Conservation (phyloP, 2,797 vertebrate species). For the Varecia variegata region DNA sequence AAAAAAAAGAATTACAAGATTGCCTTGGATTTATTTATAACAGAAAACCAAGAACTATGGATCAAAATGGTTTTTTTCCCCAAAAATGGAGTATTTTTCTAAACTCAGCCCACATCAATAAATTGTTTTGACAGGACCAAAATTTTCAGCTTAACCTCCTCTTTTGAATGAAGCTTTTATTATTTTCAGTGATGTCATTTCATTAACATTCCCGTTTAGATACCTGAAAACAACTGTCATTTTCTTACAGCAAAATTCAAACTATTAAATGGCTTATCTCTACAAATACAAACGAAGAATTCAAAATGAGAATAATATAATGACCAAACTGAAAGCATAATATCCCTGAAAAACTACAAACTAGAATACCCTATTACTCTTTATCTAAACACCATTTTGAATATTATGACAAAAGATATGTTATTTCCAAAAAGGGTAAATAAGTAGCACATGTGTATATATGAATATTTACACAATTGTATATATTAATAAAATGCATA, state of each 20-base stretch:
- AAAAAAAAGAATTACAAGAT: background rate
- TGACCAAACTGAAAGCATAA: background rate
- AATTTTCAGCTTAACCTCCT: background rate
- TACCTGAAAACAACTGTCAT: constrained; percentile 5
- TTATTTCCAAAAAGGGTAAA: background rate
- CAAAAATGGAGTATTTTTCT: background rate
- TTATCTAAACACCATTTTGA: constrained; percentile 16
- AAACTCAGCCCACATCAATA: background rate
- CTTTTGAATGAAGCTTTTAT: constrained; percentile 23
- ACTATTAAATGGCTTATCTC: constrained; percentile 30
- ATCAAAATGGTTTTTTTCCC: background rate
- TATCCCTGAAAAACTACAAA: background rate
- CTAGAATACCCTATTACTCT: constrained; percentile 15
- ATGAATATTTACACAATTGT: background rate
- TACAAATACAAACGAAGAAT: background rate
- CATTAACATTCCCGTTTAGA: constrained; percentile 38
- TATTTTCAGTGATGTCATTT: constrained; percentile 34
- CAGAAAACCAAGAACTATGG: constrained; percentile 1
- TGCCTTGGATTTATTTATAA: background rate
- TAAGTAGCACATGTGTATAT: background rate
- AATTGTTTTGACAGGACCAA: background rate
- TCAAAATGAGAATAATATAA: constrained; percentile 8
- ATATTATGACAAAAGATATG: constrained; percentile 26
- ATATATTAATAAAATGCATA: background rate
- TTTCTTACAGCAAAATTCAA: constrained; percentile 36